Percentiles rank a stretch among this genome's conserved stretches.
Evolutionary conservation across 37 sponge, comb jelly and placozoan species (phyloP).

Genomic region (Amphimedon queenslandica): DNA sequence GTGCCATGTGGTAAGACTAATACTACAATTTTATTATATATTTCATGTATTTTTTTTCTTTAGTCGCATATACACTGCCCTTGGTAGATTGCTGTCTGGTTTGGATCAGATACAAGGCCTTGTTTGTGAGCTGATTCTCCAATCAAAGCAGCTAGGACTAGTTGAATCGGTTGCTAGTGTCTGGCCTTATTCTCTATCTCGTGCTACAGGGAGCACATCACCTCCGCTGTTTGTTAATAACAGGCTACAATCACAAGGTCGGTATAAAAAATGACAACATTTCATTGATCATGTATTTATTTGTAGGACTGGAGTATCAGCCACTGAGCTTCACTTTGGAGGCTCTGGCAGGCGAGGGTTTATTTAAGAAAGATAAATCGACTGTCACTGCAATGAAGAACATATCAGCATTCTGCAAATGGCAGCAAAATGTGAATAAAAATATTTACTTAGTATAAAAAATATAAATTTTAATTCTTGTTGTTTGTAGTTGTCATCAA

Average conservation of each 20-base stretch:
- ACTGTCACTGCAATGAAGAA: background rate
- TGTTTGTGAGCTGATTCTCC: conserved; percentile 39
- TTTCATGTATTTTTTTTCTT: background rate
- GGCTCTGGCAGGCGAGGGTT: too few relatives aligned
- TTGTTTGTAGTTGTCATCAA: too few relatives aligned
- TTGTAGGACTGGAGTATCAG: conserved; percentile 32
- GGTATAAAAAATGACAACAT: background rate
- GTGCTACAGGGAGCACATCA: background rate
- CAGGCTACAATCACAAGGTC: background rate
- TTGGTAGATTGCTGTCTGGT: conserved; percentile 45
- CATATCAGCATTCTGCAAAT: conserved; percentile 18
- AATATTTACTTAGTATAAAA: background rate
- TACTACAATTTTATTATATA: background rate
- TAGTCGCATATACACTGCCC: conserved; percentile 49
- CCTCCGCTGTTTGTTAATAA: background rate
- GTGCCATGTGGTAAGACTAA: conserved; percentile 33
- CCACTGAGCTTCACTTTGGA: conserved; percentile 44
- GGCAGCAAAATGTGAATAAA: background rate
- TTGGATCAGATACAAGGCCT: conserved; percentile 34
- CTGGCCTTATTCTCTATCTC: conserved; percentile 38
- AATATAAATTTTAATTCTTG: background rate
- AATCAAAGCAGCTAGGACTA: conserved; percentile 32
- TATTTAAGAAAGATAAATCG: background rate
- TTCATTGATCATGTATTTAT: background rate
- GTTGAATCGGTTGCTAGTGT: conserved; percentile 25